Evolutionary conservation across 2,113 vertebrate species (phyloP).

Genomic region (Danio rerio): DNA sequence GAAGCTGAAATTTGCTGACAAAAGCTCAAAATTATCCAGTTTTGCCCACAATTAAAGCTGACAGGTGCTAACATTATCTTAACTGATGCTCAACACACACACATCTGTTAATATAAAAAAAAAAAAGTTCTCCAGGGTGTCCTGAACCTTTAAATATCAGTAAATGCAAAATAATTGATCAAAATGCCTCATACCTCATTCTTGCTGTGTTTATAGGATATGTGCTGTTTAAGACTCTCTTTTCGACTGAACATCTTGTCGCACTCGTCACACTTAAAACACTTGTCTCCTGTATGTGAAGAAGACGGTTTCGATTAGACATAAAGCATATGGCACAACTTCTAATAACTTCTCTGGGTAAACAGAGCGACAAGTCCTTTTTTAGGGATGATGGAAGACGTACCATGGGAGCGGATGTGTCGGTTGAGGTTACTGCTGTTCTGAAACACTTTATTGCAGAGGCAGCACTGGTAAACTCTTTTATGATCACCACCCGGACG

Average conservation of each 20-base stretch:
- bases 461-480: slow-evolving; percentile 89
- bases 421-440: slow-evolving; percentile 99
- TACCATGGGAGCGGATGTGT: slow-evolving; percentile 95
- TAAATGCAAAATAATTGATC: background rate
- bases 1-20: too few species aligned
- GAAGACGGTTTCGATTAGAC: background rate
- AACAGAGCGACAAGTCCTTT: too few species aligned
- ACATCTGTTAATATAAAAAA: too few species aligned
- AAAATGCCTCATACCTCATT: slow-evolving; percentile 77
- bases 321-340: background rate
- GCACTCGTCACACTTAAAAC: slow-evolving; percentile 97
- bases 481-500: slow-evolving; percentile 88
- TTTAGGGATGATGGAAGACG: background rate
- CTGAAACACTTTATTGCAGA: slow-evolving; percentile 96
- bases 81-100: too few species aligned
- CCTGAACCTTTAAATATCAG: too few species aligned
- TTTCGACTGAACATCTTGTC: slow-evolving; percentile 98
- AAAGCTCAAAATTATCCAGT: too few species aligned
- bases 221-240: slow-evolving; percentile 97
- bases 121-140: too few species aligned
- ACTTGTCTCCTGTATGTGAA: slow-evolving; percentile 86
- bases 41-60: too few species aligned
- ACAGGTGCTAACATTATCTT: too few species aligned
- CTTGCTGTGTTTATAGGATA: slow-evolving; percentile 98
- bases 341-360: background rate